phyloP scores from a whole-genome alignment of 2,797 vertebrate species.

The Mareca penelope region DNA sequence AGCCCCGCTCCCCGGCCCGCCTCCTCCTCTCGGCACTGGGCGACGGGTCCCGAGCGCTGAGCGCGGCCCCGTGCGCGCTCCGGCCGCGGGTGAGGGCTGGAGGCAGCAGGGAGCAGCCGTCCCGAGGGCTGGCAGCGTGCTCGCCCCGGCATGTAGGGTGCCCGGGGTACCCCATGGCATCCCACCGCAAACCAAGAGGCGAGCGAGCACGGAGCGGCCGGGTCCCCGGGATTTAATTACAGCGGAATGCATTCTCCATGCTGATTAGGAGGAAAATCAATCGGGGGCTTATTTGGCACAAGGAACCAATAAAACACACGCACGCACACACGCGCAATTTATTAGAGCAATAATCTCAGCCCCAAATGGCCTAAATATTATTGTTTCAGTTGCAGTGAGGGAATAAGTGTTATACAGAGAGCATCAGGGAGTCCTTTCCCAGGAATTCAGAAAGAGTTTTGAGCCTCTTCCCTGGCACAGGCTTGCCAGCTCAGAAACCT shows the following conservation, averaged over 20 bases:
- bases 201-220: background rate
- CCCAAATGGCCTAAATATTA: slow-evolving; percentile 61
- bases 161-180: too few species aligned
- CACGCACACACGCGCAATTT: slow-evolving; percentile 7
- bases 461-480: background rate
- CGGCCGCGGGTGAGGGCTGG: too few species aligned
- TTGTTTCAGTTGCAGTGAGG: slow-evolving; percentile 36
- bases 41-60: too few species aligned
- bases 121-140: too few species aligned
- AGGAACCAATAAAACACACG: slow-evolving; percentile 40
- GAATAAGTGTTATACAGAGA: slow-evolving; percentile 7
- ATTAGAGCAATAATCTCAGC: slow-evolving; percentile 64
- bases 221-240: slow-evolving; percentile 69
- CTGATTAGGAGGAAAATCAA: slow-evolving; percentile 68
- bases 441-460: background rate
- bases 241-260: slow-evolving; percentile 51
- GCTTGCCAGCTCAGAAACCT: background rate
- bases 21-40: too few species aligned
- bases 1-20: background rate
- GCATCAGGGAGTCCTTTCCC: background rate
- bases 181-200: background rate
- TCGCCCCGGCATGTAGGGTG: too few species aligned
- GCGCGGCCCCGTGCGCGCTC: too few species aligned
- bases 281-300: slow-evolving; percentile 57
- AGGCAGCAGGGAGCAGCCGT: too few species aligned